Conservation (phyloP, 2,113 vertebrate species). For the Abramis brama region DNA sequence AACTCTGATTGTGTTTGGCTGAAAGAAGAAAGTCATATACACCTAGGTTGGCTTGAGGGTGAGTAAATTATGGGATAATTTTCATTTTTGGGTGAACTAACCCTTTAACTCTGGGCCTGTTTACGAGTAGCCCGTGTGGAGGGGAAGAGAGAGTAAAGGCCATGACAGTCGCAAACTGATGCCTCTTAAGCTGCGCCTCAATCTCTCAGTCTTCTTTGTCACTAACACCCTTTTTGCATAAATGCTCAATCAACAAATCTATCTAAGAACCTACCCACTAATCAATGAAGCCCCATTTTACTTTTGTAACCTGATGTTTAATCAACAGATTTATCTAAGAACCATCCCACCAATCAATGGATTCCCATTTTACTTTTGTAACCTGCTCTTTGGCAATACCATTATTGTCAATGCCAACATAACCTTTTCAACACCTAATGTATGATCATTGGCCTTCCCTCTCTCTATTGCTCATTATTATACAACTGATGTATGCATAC, state of each 20-base stretch:
- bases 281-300: background rate
- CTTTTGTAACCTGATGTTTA: background rate
- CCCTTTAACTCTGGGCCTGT: slow-evolving; percentile 18
- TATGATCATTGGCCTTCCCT: background rate
- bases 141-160: slow-evolving; percentile 17
- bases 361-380: too few species aligned
- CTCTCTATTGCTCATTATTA: background rate
- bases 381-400: too few species aligned
- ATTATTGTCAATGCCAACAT: too few species aligned
- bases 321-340: too few species aligned
- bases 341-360: too few species aligned
- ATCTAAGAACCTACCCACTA: background rate
- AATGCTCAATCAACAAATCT: background rate
- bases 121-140: slow-evolving; percentile 22
- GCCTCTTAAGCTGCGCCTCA: background rate
- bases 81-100: too few species aligned
- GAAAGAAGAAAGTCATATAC: too few species aligned
- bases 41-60: too few species aligned
- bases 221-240: background rate
- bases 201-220: slow-evolving; percentile 48
- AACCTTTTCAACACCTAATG: background rate
- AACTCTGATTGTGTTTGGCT: too few species aligned
- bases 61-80: too few species aligned
- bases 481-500: background rate
- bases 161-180: slow-evolving; percentile 10